Conservation (phyloP, 1,140 invertebrate species). For the Pachyrhynchus sulphureomaculatus region DNA sequence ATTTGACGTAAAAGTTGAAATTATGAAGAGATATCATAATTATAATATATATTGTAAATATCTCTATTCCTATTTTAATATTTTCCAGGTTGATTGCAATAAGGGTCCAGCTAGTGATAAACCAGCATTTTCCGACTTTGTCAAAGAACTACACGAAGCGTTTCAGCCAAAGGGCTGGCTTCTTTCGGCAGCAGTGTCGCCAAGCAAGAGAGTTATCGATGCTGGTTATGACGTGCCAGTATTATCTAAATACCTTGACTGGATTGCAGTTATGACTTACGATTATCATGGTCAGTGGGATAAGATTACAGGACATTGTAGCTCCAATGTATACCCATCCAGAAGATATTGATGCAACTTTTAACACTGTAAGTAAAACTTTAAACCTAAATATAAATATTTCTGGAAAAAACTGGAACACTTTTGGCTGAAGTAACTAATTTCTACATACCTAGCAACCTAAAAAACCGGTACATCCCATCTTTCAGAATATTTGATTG, state of each 20-base stretch:
- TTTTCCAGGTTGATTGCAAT: slow-evolving; percentile 57
- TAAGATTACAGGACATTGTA: slow-evolving; percentile 81
- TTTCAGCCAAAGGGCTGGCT: slow-evolving; percentile 57
- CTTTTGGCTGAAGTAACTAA: too few relatives aligned
- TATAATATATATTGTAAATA: too few relatives aligned
- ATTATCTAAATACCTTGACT: slow-evolving; percentile 72
- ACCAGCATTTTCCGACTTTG: slow-evolving; percentile 55
- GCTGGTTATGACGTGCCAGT: slow-evolving; percentile 72
- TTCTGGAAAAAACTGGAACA: too few relatives aligned
- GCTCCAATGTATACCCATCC: slow-evolving; percentile 77
- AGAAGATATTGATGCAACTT: slow-evolving; percentile 70
- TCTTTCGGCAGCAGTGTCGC: slow-evolving; percentile 61
- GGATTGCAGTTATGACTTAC: slow-evolving; percentile 89
- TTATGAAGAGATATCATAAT: too few relatives aligned
- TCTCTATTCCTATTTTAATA: too few relatives aligned
- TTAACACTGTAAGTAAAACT: slow-evolving; percentile 74
- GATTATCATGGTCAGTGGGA: slow-evolving; percentile 92
- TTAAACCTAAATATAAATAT: too few relatives aligned
- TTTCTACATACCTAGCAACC: too few relatives aligned
- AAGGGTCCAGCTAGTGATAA: slow-evolving; percentile 61
- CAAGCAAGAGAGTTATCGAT: slow-evolving; percentile 57
- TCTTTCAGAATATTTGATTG: too few relatives aligned
- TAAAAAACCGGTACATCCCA: too few relatives aligned
- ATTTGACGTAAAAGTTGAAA: too few relatives aligned
- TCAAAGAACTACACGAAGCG: slow-evolving; percentile 57